Percentiles rank a stretch among this genome's conserved stretches.
These are phyloP conservation scores for Cancer borealis DNA, from an alignment of 2,888 invertebrate species.

Conservation along the genomic window DNA sequence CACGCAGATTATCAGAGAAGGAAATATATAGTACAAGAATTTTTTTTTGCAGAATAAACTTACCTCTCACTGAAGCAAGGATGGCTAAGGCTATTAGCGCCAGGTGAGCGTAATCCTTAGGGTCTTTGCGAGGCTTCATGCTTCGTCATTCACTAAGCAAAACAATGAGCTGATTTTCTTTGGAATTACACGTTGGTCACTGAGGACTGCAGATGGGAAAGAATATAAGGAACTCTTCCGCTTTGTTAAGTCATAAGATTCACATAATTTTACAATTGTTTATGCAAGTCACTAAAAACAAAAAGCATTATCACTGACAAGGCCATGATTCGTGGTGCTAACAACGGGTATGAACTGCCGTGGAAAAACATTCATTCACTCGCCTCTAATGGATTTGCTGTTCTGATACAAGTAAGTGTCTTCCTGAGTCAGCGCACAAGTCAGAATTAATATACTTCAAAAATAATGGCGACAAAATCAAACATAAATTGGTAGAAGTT, in stretches of 20 bases:
- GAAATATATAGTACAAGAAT: not conserved
- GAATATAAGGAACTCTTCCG: not conserved
- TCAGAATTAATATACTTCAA: not conserved
- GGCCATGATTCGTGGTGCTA: not conserved
- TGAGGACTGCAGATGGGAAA: not conserved
- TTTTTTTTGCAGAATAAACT: not conserved
- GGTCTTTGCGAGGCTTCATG: slow-evolving; percentile 11
- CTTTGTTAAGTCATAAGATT: not conserved
- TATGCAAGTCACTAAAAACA: not conserved
- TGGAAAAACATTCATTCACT: not conserved
- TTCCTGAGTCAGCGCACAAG: not conserved
- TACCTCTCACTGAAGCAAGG: slow-evolving; percentile 18
- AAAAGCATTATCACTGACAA: not conserved
- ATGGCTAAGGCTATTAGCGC: not conserved
- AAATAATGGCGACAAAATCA: not conserved
- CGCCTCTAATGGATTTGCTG: not conserved
- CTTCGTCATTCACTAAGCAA: not conserved
- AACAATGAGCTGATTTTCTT: not conserved
- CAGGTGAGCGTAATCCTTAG: slow-evolving; percentile 4
- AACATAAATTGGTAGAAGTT: not conserved
- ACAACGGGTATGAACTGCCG: not conserved
- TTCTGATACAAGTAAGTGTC: not conserved
- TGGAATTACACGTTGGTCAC: not conserved
- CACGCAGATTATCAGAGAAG: not conserved
- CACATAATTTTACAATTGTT: not conserved